phyloP scores from a whole-genome alignment of 2,113 vertebrate species.

The Neoarius graeffei region DNA sequence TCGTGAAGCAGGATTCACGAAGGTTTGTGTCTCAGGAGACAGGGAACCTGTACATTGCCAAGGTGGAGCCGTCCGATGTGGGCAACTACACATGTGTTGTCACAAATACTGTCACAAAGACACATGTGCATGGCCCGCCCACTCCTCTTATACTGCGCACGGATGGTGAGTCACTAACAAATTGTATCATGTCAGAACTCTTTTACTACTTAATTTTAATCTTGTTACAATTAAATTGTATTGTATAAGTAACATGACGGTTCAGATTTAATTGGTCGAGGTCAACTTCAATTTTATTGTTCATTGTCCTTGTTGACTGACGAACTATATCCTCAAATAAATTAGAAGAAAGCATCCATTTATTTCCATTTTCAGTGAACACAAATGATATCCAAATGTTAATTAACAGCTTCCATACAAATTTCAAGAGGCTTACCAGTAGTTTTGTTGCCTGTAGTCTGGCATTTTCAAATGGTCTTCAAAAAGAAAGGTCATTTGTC shows the following conservation, averaged over 20 bases:
- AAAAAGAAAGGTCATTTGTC: constrained; percentile 70
- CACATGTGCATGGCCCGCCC: constrained; percentile 84
- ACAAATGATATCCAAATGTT: constrained; percentile 66
- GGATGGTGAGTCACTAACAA: constrained; percentile 78
- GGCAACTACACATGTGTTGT: constrained; percentile 98
- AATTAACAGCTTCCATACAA: constrained; percentile 64
- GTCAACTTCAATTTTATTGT: background rate
- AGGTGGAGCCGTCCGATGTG: constrained; percentile 90
- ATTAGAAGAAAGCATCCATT: background rate
- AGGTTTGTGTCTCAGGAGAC: constrained; percentile 96
- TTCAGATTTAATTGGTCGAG: background rate
- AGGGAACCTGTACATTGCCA: constrained; percentile 94
- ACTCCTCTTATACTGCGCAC: constrained; percentile 90
- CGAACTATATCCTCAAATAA: background rate
- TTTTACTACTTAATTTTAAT: background rate
- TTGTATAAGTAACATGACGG: background rate
- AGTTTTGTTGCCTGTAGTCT: constrained; percentile 60
- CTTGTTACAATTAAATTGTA: background rate
- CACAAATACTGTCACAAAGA: constrained; percentile 88
- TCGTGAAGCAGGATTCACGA: constrained; percentile 89
- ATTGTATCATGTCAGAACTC: background rate
- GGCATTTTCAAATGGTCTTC: constrained; percentile 66
- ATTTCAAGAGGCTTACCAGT: constrained; percentile 62
- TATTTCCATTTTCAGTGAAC: constrained; percentile 48
- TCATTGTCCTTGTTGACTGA: background rate